Evolutionary conservation across 2,888 invertebrate genomes (phyloP).

Genomic region (Arrhopalites spinosus): DNA sequence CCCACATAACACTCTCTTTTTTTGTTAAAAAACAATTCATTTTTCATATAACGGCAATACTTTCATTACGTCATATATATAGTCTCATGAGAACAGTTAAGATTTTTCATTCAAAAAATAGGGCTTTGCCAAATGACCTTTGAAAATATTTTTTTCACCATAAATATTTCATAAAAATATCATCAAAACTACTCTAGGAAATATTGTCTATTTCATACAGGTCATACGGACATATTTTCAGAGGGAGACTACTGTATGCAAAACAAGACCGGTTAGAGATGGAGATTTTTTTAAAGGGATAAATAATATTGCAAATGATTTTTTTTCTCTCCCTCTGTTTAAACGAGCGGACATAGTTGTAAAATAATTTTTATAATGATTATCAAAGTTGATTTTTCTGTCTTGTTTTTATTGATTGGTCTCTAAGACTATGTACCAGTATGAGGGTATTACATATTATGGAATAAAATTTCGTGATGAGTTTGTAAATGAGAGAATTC

Average conservation of each 20-base stretch:
- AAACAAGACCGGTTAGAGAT: no score
- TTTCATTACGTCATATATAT: background rate
- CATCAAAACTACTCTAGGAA: no score
- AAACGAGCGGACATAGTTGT: no score
- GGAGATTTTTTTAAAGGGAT: no score
- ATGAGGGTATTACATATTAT: background rate
- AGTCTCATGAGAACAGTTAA: background rate
- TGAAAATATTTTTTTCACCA: conserved; percentile 20
- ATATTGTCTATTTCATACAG: background rate
- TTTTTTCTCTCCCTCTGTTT: no score
- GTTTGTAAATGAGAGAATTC: conserved; percentile 10
- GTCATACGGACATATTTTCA: background rate
- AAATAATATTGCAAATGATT: no score
- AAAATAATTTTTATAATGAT: no score
- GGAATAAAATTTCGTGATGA: background rate
- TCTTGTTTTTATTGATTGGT: background rate
- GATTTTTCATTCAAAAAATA: background rate
- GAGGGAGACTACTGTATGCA: no score
- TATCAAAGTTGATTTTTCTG: no score
- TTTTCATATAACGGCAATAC: no score
- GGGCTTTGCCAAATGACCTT: conserved; percentile 7
- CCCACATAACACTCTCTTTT: conserved; percentile 19
- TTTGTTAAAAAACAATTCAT: no score
- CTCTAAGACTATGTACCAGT: background rate
- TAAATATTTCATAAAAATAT: background rate